A percentile compares a stretch with the other conserved stretches of the same genome.
phyloP scores from a whole-genome alignment of 2,113 vertebrate genomes.

The Pseudolaguvia tuberculata region DNA sequence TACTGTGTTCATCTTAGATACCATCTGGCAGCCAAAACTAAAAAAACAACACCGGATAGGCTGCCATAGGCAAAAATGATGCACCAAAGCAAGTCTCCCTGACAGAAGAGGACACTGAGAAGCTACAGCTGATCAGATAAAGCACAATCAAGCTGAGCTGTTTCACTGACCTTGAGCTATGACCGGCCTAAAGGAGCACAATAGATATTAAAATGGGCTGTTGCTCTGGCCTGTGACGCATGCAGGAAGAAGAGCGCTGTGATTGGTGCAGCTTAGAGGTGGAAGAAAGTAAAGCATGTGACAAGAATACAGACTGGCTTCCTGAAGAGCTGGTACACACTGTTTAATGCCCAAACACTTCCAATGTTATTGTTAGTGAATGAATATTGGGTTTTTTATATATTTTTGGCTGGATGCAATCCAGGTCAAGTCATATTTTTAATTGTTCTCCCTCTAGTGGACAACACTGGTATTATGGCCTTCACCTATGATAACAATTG shows the following conservation, averaged over 20 bases:
- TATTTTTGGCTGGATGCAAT: too few relatives aligned
- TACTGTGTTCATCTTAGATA: slow-evolving; percentile 23
- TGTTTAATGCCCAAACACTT: too few relatives aligned
- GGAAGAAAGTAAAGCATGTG: slow-evolving; percentile 52
- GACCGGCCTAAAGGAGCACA: slow-evolving; percentile 22
- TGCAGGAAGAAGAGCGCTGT: slow-evolving; percentile 47
- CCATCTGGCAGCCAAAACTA: slow-evolving; percentile 32
- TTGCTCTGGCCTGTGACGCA: slow-evolving; percentile 14
- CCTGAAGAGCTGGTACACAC: slow-evolving; percentile 33
- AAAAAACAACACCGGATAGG: slow-evolving; percentile 28
- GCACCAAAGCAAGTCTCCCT: slow-evolving; percentile 40
- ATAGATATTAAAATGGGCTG: slow-evolving; percentile 45
- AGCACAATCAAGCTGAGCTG: slow-evolving; percentile 39
- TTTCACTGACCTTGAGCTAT: slow-evolving; percentile 46
- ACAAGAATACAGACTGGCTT: slow-evolving; percentile 56
- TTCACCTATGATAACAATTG: too few relatives aligned
- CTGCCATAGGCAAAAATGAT: slow-evolving; percentile 43
- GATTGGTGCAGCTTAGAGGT: slow-evolving; percentile 53
- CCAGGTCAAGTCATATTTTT: too few relatives aligned
- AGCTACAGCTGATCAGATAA: slow-evolving; percentile 36
- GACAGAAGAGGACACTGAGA: slow-evolving; percentile 27
- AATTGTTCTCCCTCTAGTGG: too few relatives aligned
- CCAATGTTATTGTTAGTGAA: not conserved
- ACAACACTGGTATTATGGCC: too few relatives aligned
- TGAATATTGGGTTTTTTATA: slow-evolving; percentile 1